Evolutionary conservation across 2,113 vertebrate genomes (phyloP).

Genomic region (Leptobrachium leishanense): DNA sequence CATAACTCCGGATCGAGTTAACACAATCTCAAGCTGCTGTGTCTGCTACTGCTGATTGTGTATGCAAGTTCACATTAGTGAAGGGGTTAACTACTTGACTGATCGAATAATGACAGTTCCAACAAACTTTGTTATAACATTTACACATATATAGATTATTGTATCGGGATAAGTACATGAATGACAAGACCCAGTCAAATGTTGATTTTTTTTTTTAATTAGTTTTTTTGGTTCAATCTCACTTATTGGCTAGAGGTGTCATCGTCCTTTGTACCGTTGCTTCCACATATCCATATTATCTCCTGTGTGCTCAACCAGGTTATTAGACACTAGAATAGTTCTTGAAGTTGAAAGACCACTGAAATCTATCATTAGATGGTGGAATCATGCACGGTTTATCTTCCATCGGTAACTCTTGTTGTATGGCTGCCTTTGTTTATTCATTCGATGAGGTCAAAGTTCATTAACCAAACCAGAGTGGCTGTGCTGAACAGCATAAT

Average conservation of each 20-base stretch:
- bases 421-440: constrained; percentile 45
- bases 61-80: too few species aligned
- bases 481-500: constrained; percentile 45
- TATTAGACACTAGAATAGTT: constrained; percentile 42
- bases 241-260: neutral
- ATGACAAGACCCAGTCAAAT: too few species aligned
- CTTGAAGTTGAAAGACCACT: constrained; percentile 37
- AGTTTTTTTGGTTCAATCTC: too few species aligned
- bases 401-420: constrained; percentile 42
- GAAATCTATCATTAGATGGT: constrained; percentile 47
- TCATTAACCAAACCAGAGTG: constrained; percentile 48
- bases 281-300: constrained; percentile 19
- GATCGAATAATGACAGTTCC: too few species aligned
- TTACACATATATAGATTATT: too few species aligned
- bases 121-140: too few species aligned
- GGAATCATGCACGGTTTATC: constrained; percentile 47
- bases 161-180: too few species aligned
- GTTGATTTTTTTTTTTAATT: too few species aligned
- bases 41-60: too few species aligned
- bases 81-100: too few species aligned
- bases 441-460: constrained; percentile 46
- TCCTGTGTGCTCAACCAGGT: constrained; percentile 25
- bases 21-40: too few species aligned
- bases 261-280: neutral
- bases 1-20: too few species aligned